Evolutionary conservation across 1,140 invertebrate species (phyloP).

Genomic region (Drosophila virilis): DNA sequence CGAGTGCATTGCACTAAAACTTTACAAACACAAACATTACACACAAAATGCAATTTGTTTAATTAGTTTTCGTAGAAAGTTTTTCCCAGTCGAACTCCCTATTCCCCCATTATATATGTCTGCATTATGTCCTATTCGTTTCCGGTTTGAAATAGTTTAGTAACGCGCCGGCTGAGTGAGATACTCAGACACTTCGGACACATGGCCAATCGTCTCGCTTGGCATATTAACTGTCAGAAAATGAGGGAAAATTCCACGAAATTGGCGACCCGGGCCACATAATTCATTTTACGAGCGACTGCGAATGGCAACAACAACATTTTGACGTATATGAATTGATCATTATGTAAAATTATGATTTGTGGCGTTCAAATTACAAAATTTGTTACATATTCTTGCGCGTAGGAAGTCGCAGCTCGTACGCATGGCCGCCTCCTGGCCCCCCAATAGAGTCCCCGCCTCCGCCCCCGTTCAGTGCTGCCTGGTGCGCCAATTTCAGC

Average conservation of each 20-base stretch:
- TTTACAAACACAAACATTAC: conserved; percentile 14
- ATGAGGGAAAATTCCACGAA: conserved; percentile 50
- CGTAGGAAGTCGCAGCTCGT: conserved; percentile 46
- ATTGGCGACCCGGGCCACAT: conserved; percentile 49
- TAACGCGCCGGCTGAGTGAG: conserved; percentile 12
- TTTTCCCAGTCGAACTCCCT: conserved; percentile 11
- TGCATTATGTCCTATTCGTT: conserved; percentile 27
- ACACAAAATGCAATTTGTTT: conserved; percentile 69
- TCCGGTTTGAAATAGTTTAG: conserved; percentile 44
- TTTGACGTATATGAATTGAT: conserved; percentile 83
- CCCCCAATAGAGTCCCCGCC: not conserved
- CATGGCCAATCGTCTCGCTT: conserved; percentile 32
- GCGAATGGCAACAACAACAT: conserved; percentile 36
- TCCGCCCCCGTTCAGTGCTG: conserved; percentile 23
- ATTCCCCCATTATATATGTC: not conserved
- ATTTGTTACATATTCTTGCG: conserved; percentile 70
- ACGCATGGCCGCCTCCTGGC: conserved; percentile 24
- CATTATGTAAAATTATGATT: conserved; percentile 83
- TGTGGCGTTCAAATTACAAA: conserved; percentile 83
- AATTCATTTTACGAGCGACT: conserved; percentile 56
- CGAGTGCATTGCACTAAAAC: conserved; percentile 52
- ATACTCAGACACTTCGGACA: conserved; percentile 12
- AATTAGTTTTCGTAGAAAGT: conserved; percentile 73
- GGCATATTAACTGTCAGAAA: conserved; percentile 32
- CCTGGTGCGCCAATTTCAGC: conserved; percentile 61